phyloP scores from a whole-genome alignment of 2,888 invertebrate species.

The Himalopsyche anomala region DNA sequence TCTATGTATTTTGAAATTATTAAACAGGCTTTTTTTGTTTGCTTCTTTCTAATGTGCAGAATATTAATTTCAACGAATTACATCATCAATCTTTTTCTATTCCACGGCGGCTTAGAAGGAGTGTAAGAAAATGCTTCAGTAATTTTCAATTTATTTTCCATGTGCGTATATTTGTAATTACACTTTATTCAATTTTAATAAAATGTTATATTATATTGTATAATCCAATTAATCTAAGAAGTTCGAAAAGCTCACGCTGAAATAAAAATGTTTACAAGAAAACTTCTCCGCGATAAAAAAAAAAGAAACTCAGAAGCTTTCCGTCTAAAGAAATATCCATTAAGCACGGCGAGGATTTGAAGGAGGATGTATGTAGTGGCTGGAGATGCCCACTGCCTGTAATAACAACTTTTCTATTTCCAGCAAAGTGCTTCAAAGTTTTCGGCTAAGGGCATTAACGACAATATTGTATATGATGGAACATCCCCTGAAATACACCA shows the following conservation, averaged over 20 bases:
- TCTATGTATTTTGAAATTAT: too few relatives aligned
- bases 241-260: background rate
- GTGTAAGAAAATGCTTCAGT: too few relatives aligned
- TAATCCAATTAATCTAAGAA: background rate
- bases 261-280: conserved; percentile 26
- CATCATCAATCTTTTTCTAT: too few relatives aligned
- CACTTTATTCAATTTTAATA: background rate
- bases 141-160: too few relatives aligned
- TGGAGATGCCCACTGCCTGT: conserved; percentile 18
- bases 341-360: conserved; percentile 24
- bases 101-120: too few relatives aligned
- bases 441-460: conserved; percentile 47
- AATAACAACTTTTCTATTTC: conserved; percentile 56
- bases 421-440: conserved; percentile 47
- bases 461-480: conserved; percentile 51
- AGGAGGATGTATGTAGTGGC: conserved; percentile 25
- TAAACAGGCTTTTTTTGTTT: too few relatives aligned
- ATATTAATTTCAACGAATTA: too few relatives aligned
- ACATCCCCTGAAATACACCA: conserved; percentile 47
- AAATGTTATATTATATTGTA: background rate
- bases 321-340: conserved; percentile 20
- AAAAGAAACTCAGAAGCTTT: conserved; percentile 22
- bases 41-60: too few relatives aligned
- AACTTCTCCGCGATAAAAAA: background rate
- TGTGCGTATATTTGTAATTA: too few relatives aligned